Base-by-base conservation (phyloP, 2,113 vertebrate species). In the Circaetus gallicus region DNA sequence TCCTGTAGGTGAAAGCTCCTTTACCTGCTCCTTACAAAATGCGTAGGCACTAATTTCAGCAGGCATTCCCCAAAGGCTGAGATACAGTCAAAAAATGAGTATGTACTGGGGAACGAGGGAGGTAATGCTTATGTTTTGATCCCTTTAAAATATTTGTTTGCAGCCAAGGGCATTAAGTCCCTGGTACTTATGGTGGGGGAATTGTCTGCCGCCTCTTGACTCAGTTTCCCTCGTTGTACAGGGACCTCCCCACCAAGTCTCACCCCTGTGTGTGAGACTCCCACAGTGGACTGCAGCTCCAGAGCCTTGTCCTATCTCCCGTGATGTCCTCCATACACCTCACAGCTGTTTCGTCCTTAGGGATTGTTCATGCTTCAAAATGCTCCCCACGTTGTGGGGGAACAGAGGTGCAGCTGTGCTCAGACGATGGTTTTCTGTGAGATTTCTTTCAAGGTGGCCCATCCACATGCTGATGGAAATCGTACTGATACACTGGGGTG, bases 191-290 rank as follows among this genome's bases (percentile, higher is more conserved):
- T 43, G 63, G 38, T 9, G 18, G 10, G 25, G 28, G 53, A 56
- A 58, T 40, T 34, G 12, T 22, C 47, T 26, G 13, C 49, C 9
- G 34, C 9, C 8, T 9, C 31, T 55, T 1, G 2, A 28, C 16
- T 63, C 1, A 0, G 16, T 56, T 67, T 85, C n/a, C 11, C 36
- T 80, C 1, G 0, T 9, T 55, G 20, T 25, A 15, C 40, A 61
- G 43, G 7, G 69, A 81, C 12, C 24, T 70, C 36, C 19, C 14
- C 28, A 50, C 22, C 26, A 43, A 29, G 36, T 62, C 32, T 80
- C 47, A 26, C 5, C 9, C 22, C 47, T 55, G 18, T 16, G 14
- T 67, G 32, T 61, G 40, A 53, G 40, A 47, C 12, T 49, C 31
- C 9, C 26, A 59, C 13, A 29, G 31, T 18, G 25, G 21, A 28